phyloP scores from a whole-genome alignment of 2,113 vertebrate species.

The Nematolebias whitei region DNA sequence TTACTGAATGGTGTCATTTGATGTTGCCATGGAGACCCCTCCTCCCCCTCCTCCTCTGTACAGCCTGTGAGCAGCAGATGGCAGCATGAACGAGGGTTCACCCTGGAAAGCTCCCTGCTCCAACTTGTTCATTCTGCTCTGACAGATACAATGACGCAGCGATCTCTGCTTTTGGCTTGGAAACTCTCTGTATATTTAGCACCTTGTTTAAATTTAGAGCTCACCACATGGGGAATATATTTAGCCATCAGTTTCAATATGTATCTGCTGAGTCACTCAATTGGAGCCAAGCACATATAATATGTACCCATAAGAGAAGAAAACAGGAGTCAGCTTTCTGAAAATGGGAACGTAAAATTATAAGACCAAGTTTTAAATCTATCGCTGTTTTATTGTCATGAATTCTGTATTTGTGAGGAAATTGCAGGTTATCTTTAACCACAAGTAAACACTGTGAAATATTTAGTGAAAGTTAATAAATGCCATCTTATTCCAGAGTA shows the following conservation, averaged over 20 bases:
- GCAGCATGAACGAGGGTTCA: conserved; percentile 52
- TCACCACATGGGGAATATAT: conserved; percentile 65
- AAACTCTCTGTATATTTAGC: conserved; percentile 81
- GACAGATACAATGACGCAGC: conserved; percentile 74
- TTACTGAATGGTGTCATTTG: conserved; percentile 20
- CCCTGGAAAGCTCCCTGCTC: conserved; percentile 31
- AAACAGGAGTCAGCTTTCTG: neutral
- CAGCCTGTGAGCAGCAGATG: conserved; percentile 60
- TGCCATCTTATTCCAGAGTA: too few species aligned
- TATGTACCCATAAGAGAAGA: conserved; percentile 21
- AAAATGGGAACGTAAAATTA: neutral
- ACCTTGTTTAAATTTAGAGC: conserved; percentile 71
- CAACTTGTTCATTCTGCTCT: conserved; percentile 31
- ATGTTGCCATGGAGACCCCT: conserved; percentile 53
- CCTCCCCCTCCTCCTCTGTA: conserved; percentile 1
- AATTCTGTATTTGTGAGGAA: neutral
- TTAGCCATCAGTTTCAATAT: conserved; percentile 58
- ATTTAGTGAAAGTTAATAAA: too few species aligned
- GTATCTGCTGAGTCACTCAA: conserved; percentile 63
- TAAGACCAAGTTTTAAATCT: neutral
- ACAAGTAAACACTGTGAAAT: too few species aligned
- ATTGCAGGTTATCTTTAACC: neutral
- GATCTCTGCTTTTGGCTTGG: conserved; percentile 77
- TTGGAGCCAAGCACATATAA: conserved; percentile 25
- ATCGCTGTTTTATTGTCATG: neutral